These are phyloP conservation scores for Cerastoderma edule DNA, from an alignment of 2,888 invertebrate species.

Conservation along the genomic window DNA sequence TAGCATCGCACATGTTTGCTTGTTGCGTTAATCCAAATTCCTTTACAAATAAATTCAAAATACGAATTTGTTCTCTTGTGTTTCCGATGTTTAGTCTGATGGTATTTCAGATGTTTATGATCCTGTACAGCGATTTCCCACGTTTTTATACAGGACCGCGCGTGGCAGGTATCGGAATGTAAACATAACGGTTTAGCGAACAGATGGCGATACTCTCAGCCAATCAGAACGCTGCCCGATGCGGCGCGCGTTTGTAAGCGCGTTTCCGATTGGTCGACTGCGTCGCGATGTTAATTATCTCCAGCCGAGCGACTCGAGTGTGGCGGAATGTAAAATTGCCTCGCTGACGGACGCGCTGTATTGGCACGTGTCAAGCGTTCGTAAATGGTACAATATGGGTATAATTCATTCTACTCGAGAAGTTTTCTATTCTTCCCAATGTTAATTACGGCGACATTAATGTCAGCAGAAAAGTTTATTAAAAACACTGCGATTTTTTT, in stretches of 20 bases:
- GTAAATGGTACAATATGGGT: conserved; percentile 63
- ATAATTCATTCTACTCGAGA: conserved; percentile 56
- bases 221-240: conserved; percentile 44
- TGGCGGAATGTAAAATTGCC: conserved; percentile 38
- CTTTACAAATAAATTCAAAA: not conserved
- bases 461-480: conserved; percentile 47
- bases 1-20: conserved; percentile 52
- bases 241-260: conserved; percentile 34
- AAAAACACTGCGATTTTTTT: conserved; percentile 36
- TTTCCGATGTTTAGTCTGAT: not conserved
- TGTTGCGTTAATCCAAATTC: conserved; percentile 1
- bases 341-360: conserved; percentile 52
- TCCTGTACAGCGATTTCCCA: conserved; percentile 22
- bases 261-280: conserved; percentile 45
- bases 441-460: conserved; percentile 55
- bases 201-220: conserved; percentile 59
- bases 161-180: conserved; percentile 63
- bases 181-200: conserved; percentile 61
- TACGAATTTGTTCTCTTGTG: not conserved
- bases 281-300: conserved; percentile 44
- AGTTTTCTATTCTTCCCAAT: conserved; percentile 52
- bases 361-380: conserved; percentile 61
- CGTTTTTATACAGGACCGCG: conserved; percentile 50
- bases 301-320: conserved; percentile 41
- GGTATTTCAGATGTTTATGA: conserved; percentile 35